A percentile compares a stretch with the other conserved stretches of the same genome.
phyloP scores from a whole-genome alignment of 1,140 invertebrate species.

The Nomia melanderi region DNA sequence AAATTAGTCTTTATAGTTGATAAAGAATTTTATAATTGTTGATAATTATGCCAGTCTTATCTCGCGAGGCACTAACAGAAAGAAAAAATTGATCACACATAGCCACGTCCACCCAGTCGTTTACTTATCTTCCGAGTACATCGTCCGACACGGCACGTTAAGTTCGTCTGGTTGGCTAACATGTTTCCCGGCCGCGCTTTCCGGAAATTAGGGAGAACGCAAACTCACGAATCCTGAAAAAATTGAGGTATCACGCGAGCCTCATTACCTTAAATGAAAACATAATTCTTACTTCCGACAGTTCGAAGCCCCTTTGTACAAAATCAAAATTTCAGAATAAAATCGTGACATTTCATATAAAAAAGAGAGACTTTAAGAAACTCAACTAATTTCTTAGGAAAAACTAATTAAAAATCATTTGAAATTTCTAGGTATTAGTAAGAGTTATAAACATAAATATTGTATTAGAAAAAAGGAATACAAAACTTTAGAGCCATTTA shows the following conservation, averaged over 20 bases:
- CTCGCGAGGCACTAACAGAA: constrained; percentile 12
- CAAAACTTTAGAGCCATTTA: too few species aligned
- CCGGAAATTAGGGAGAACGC: background rate
- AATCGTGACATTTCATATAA: too few species aligned
- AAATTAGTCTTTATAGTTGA: too few species aligned
- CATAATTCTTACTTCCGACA: background rate
- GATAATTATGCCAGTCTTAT: background rate
- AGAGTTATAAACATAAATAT: too few species aligned
- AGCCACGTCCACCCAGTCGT: constrained; percentile 21
- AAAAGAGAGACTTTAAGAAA: too few species aligned
- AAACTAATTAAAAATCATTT: too few species aligned
- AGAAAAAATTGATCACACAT: constrained; percentile 14
- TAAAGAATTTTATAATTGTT: background rate
- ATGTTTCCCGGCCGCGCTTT: constrained; percentile 23
- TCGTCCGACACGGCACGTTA: constrained; percentile 40
- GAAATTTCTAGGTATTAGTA: too few species aligned
- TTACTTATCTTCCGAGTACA: constrained; percentile 27
- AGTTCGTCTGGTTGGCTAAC: background rate
- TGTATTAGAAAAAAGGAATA: too few species aligned
- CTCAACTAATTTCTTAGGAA: background rate
- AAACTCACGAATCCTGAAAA: background rate
- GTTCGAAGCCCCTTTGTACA: background rate
- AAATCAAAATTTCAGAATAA: background rate
- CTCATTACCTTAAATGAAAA: constrained; percentile 9
- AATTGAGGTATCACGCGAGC: background rate